These are phyloP conservation scores for Cyanistes caeruleus DNA, from an alignment of 2,113 vertebrate species.

Conservation along the genomic window DNA sequence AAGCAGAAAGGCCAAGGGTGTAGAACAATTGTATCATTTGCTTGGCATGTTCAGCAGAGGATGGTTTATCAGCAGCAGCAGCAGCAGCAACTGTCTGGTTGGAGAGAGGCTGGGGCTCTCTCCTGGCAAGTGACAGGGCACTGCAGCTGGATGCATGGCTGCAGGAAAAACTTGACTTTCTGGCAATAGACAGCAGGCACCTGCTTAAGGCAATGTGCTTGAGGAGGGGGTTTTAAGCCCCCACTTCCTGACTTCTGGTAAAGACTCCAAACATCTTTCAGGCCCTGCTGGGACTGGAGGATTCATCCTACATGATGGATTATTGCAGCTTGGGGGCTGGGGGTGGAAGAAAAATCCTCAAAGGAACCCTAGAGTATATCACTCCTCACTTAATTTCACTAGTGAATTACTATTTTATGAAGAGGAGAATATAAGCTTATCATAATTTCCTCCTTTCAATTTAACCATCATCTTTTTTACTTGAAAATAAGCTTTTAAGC, in stretches of 20 bases:
- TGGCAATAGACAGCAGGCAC: background rate
- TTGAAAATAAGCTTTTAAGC: background rate
- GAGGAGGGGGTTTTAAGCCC: background rate
- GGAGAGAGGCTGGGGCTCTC: background rate
- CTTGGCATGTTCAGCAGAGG: background rate
- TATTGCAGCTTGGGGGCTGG: background rate
- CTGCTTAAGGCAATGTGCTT: background rate
- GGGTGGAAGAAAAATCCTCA: background rate
- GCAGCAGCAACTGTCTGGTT: rapidly evolving
- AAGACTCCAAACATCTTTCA: background rate
- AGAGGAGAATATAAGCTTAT: background rate
- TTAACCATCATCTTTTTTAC: background rate
- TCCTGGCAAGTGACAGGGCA: background rate
- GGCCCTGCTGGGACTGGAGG: background rate
- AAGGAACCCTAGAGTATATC: background rate
- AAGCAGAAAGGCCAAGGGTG: background rate
- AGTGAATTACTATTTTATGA: background rate
- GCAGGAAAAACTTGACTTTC: background rate
- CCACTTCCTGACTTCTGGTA: background rate
- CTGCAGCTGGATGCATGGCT: rapidly evolving
- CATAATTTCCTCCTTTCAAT: background rate
- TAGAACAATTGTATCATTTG: background rate
- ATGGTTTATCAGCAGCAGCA: background rate
- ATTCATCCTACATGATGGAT: background rate
- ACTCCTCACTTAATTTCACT: background rate